A percentile compares a stretch with the other conserved stretches of the same genome.
phyloP scores from a whole-genome alignment of 2,797 vertebrate species.

The Karalla daura region DNA sequence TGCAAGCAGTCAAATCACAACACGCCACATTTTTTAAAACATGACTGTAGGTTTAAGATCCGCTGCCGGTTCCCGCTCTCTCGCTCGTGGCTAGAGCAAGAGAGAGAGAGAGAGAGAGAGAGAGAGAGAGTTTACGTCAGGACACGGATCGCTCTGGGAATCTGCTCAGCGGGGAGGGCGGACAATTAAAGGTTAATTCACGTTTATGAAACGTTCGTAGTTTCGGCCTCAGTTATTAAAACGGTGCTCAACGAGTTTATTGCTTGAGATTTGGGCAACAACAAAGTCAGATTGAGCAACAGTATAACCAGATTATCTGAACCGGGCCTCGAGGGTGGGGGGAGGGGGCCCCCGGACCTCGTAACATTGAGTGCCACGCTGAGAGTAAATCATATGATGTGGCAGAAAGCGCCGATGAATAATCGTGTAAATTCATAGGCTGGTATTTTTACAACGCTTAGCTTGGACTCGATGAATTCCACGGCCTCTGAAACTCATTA shows the following conservation, averaged over 20 bases:
- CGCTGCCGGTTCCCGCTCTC: conserved; percentile 13
- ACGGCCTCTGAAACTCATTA: too few species aligned
- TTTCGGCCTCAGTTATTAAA: not conserved
- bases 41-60: conserved; percentile 24
- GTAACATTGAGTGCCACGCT: not conserved
- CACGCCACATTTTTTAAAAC: conserved; percentile 34
- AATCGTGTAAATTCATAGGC: not conserved
- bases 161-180: not conserved
- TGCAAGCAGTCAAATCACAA: conserved; percentile 27
- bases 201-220: not conserved
- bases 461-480: not conserved
- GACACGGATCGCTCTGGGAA: conserved; percentile 10
- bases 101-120: too few species aligned
- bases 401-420: not conserved
- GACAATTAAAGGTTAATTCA: conserved; percentile 6
- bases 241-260: not conserved
- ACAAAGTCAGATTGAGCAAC: not conserved
- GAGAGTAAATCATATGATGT: not conserved
- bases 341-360: not conserved
- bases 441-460: not conserved
- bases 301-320: not conserved
- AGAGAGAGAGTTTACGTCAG: conserved; percentile 32
- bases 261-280: not conserved
- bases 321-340: too few species aligned
- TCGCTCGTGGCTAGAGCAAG: conserved; percentile 1